Evolutionary conservation across 2,888 invertebrate species (phyloP).

Genomic region (Dermolepida albohirtum): DNA sequence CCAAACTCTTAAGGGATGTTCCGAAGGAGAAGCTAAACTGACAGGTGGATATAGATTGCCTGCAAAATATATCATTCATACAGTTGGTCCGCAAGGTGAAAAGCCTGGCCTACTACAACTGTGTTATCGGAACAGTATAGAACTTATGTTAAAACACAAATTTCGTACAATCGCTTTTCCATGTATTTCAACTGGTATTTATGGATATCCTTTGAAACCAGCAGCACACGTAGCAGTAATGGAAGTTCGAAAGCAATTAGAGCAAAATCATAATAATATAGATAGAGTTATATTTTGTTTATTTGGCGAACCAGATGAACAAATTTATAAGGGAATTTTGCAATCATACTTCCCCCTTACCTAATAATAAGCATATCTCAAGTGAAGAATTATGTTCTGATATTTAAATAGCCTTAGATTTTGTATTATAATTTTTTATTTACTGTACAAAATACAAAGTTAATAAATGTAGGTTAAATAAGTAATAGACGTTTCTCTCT

Average conservation of each 20-base stretch:
- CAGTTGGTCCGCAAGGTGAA: conserved; percentile 87
- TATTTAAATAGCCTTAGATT: too few relatives aligned
- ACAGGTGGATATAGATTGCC: conserved; percentile 86
- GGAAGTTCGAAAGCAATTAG: conserved; percentile 75
- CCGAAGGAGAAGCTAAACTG: conserved; percentile 85
- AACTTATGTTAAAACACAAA: conserved; percentile 68
- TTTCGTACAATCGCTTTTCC: conserved; percentile 84
- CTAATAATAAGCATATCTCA: too few relatives aligned
- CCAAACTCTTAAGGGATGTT: conserved; percentile 77
- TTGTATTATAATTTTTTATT: too few relatives aligned
- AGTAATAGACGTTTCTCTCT: too few relatives aligned
- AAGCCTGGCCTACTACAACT: conserved; percentile 72
- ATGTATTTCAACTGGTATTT: conserved; percentile 93
- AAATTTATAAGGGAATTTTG: conserved; percentile 78
- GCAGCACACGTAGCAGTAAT: conserved; percentile 82
- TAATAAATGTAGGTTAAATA: too few relatives aligned
- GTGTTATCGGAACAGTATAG: conserved; percentile 79
- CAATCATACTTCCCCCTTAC: conserved; percentile 77
- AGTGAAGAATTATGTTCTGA: too few relatives aligned
- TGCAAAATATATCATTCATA: conserved; percentile 88
- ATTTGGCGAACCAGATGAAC: conserved; percentile 78
- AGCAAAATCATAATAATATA: conserved; percentile 67
- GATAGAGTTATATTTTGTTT: conserved; percentile 85
- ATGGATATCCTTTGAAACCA: conserved; percentile 83
- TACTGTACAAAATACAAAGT: too few relatives aligned